phyloP scores from a whole-genome alignment of 2,888 invertebrate genomes.

The Zaprionus lineosus region DNA sequence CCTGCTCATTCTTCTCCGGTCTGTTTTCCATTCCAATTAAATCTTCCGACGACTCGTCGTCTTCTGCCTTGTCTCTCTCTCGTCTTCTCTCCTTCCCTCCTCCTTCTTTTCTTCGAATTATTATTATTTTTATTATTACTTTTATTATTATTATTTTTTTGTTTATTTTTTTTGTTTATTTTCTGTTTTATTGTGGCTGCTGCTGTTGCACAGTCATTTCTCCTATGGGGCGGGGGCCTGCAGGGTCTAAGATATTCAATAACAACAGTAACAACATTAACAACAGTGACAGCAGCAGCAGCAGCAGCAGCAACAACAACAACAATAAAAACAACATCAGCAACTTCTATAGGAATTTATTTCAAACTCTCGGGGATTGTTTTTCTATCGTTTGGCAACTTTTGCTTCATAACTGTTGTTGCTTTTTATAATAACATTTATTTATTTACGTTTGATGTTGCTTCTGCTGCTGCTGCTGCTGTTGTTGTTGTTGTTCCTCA shows the following conservation, averaged over 20 bases:
- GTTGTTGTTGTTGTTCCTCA: too few relatives aligned
- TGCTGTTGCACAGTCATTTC: slow-evolving; percentile 4
- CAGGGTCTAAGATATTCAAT: not conserved
- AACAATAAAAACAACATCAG: not conserved
- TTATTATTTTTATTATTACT: slow-evolving; percentile 26
- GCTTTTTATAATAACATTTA: slow-evolving; percentile 7
- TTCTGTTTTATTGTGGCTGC: slow-evolving; percentile 14
- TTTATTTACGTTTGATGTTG: too few relatives aligned
- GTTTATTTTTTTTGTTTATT: slow-evolving; percentile 33
- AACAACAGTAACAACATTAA: slow-evolving; percentile 8
- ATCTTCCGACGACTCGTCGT: slow-evolving; percentile 50
- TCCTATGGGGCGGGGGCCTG: not conserved
- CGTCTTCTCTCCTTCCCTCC: too few relatives aligned
- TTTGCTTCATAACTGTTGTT: slow-evolving; percentile 32
- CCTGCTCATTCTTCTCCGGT: slow-evolving; percentile 23
- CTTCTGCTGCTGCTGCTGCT: too few relatives aligned
- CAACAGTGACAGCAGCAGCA: slow-evolving; percentile 4
- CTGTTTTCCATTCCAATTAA: slow-evolving; percentile 74
- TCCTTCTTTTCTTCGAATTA: too few relatives aligned
- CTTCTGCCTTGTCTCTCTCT: too few relatives aligned
- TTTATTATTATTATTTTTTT: slow-evolving; percentile 15
- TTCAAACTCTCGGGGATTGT: not conserved
- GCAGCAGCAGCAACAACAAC: too few relatives aligned
- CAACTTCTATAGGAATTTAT: not conserved
- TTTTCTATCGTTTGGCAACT: slow-evolving; percentile 8